phyloP scores from a whole-genome alignment of 2,113 vertebrate species.

The Protobothrops mucrosquamatus region DNA sequence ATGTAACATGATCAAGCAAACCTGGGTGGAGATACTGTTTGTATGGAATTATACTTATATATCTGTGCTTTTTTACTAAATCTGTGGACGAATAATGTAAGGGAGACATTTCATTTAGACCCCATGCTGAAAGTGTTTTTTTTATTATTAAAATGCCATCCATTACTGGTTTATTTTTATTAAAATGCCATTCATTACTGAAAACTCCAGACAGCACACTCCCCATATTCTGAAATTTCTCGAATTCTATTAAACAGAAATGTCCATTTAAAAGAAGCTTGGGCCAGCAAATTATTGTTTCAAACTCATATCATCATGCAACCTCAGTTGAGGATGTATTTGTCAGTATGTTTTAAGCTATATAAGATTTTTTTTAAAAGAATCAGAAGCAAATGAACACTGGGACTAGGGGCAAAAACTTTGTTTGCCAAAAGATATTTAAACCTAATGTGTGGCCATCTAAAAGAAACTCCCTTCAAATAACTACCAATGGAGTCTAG shows the following conservation, averaged over 20 bases:
- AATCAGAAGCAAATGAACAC: background rate
- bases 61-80: background rate
- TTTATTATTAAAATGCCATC: background rate
- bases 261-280: background rate
- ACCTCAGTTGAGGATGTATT: background rate
- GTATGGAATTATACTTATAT: no score
- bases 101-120: background rate
- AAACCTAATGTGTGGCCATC: background rate
- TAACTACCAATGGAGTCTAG: background rate
- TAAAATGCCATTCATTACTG: background rate
- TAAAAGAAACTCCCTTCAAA: background rate
- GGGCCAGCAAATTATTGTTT: accelerated
- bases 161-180: background rate
- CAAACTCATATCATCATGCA: background rate
- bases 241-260: slow-evolving; percentile 10
- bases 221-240: background rate
- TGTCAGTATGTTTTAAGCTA: background rate
- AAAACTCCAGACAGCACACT: background rate
- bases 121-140: background rate
- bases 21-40: background rate
- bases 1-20: background rate
- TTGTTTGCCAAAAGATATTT: background rate
- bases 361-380: background rate
- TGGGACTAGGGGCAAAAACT: background rate
- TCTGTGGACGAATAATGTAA: background rate